Evolutionary conservation across 2,797 vertebrate genomes (phyloP).

Genomic region (Oceanodroma leucorhoa): DNA sequence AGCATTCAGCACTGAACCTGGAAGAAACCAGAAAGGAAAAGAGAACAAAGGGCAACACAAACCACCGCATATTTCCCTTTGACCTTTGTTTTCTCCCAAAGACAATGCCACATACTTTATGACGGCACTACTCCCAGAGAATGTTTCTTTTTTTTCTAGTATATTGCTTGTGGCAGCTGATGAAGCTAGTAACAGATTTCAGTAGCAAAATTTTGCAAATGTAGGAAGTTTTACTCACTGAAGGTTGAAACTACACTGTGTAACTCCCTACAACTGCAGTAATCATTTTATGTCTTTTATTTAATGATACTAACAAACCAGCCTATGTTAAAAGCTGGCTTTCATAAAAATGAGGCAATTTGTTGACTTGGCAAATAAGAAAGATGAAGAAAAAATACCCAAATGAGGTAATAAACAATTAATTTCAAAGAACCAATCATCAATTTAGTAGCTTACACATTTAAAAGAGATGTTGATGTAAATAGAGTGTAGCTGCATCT

Average conservation of each 20-base stretch:
- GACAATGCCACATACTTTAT: background rate
- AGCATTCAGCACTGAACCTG: background rate
- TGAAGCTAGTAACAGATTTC: constrained; percentile 8
- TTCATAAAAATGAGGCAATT: constrained; percentile 30
- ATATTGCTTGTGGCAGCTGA: background rate
- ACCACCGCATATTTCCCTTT: background rate
- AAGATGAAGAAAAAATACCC: background rate
- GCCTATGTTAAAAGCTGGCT: background rate
- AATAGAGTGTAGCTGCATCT: background rate
- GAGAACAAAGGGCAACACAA: background rate
- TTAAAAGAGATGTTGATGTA: background rate
- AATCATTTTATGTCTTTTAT: constrained; percentile 16
- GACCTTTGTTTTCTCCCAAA: background rate
- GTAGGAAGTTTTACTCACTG: background rate
- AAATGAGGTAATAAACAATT: constrained; percentile 6
- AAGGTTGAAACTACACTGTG: background rate
- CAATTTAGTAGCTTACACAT: background rate
- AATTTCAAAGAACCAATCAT: constrained; percentile 1
- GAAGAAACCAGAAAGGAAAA: constrained; percentile 2
- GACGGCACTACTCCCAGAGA: background rate
- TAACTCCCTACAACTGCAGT: constrained; percentile 3
- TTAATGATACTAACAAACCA: constrained; percentile 9
- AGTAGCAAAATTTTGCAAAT: background rate
- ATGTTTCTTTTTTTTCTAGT: background rate
- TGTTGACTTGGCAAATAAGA: constrained; percentile 1